Evolutionary conservation across 2,888 invertebrate genomes (phyloP).

Genomic region (Maniola hyperantus): DNA sequence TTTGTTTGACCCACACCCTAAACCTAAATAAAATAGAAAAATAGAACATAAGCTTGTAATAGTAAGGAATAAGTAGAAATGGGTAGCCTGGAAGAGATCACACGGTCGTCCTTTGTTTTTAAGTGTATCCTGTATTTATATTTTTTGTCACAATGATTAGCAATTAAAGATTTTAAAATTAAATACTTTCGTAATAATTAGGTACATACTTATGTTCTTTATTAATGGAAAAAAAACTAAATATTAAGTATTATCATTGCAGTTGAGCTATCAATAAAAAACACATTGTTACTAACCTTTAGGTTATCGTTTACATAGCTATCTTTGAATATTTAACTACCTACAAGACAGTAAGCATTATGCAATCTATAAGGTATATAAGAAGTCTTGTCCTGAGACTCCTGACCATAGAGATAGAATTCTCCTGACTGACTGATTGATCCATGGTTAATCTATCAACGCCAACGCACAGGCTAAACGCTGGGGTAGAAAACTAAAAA

Average conservation of each 20-base stretch:
- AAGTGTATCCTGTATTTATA: too few species aligned
- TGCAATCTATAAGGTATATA: background rate
- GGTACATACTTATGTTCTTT: too few species aligned
- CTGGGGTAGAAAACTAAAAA: too few species aligned
- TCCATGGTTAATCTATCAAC: too few species aligned
- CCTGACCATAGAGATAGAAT: too few species aligned
- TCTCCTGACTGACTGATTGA: too few species aligned
- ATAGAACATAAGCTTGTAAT: too few species aligned
- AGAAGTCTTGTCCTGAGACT: too few species aligned
- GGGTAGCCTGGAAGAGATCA: background rate
- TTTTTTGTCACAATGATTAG: too few species aligned
- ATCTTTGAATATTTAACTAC: background rate
- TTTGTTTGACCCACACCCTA: background rate
- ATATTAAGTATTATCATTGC: background rate
- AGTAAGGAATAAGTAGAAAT: background rate
- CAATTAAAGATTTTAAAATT: too few species aligned
- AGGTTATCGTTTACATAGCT: conserved; percentile 8
- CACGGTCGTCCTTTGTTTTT: background rate
- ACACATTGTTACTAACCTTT: background rate
- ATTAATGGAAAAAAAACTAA: background rate
- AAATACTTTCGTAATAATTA: background rate
- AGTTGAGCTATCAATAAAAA: background rate
- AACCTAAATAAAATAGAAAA: too few species aligned
- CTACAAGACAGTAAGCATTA: background rate
- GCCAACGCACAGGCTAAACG: too few species aligned